A percentile compares a stretch with the other conserved stretches of the same genome.
Conservation (phyloP, 2,888 invertebrate species). For the Heliconius aoede region DNA sequence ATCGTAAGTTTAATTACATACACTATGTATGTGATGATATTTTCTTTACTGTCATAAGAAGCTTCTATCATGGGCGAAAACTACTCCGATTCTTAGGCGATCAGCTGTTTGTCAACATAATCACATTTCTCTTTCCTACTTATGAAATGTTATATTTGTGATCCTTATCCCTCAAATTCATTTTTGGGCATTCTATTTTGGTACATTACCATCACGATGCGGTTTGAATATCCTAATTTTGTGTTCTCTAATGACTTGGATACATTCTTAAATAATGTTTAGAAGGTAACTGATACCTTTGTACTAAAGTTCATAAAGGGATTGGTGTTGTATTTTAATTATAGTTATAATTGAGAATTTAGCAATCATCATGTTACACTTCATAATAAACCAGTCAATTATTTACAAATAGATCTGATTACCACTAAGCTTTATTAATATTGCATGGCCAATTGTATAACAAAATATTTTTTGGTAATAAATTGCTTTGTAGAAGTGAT, state of each 20-base stretch:
- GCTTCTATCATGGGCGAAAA: slow-evolving; percentile 9
- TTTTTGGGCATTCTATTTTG: slow-evolving; percentile 83
- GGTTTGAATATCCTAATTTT: slow-evolving; percentile 76
- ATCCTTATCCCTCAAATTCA: slow-evolving; percentile 72
- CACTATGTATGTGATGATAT: slow-evolving; percentile 25
- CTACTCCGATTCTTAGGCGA: slow-evolving; percentile 54
- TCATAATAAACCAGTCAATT: slow-evolving; percentile 24
- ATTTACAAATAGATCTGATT: slow-evolving; percentile 30
- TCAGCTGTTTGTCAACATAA: slow-evolving; percentile 81
- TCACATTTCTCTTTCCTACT: slow-evolving; percentile 67
- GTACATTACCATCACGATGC: slow-evolving; percentile 82
- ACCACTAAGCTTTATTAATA: slow-evolving; percentile 16
- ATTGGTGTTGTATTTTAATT: not conserved
- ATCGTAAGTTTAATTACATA: slow-evolving; percentile 56
- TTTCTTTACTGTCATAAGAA: slow-evolving; percentile 19
- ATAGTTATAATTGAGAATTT: not conserved
- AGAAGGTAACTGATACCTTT: slow-evolving; percentile 61
- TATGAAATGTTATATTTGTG: slow-evolving; percentile 58
- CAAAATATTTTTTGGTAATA: slow-evolving; percentile 7
- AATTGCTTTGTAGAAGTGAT: slow-evolving; percentile 52
- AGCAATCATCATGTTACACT: slow-evolving; percentile 28
- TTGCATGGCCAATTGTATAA: slow-evolving; percentile 2
- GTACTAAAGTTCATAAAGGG: not conserved
- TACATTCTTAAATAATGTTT: slow-evolving; percentile 60
- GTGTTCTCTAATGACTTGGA: slow-evolving; percentile 66